Conservation (phyloP, 1,140 invertebrate genomes). For the Leptonema lineaticorne region DNA sequence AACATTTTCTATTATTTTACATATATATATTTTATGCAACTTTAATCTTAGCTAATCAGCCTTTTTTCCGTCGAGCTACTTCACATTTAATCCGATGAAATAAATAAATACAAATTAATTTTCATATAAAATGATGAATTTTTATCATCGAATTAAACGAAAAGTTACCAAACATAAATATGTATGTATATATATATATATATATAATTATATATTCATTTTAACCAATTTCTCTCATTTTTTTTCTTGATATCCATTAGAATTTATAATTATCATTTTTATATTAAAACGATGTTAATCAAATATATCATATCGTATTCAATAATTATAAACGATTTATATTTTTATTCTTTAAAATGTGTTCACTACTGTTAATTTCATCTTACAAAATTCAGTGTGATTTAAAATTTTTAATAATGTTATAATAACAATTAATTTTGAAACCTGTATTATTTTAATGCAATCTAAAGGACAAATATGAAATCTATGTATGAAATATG, state of each 20-base stretch:
- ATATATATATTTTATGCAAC: constrained; percentile 42
- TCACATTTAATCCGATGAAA: constrained; percentile 30
- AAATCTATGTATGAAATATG: too few relatives aligned
- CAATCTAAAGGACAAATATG: too few relatives aligned
- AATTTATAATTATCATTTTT: too few relatives aligned
- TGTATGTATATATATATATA: constrained; percentile 33
- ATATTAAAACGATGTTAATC: too few relatives aligned
- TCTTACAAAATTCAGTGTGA: too few relatives aligned
- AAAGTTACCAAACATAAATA: constrained; percentile 38
- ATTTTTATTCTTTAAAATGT: too few relatives aligned
- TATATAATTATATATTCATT: background rate
- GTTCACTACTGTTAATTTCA: too few relatives aligned
- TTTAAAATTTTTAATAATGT: too few relatives aligned
- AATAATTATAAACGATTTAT: too few relatives aligned
- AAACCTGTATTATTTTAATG: too few relatives aligned
- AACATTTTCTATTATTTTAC: constrained; percentile 12
- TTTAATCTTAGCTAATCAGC: constrained; percentile 42
- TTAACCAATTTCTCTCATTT: background rate
- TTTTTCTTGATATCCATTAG: background rate
- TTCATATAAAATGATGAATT: background rate
- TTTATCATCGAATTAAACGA: constrained; percentile 28
- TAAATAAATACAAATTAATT: constrained; percentile 5
- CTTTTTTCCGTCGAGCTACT: constrained; percentile 41
- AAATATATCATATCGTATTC: too few relatives aligned
- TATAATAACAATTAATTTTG: too few relatives aligned